Evolutionary conservation across 2,888 invertebrate genomes (phyloP).

Genomic region (Tachina grossa): DNA sequence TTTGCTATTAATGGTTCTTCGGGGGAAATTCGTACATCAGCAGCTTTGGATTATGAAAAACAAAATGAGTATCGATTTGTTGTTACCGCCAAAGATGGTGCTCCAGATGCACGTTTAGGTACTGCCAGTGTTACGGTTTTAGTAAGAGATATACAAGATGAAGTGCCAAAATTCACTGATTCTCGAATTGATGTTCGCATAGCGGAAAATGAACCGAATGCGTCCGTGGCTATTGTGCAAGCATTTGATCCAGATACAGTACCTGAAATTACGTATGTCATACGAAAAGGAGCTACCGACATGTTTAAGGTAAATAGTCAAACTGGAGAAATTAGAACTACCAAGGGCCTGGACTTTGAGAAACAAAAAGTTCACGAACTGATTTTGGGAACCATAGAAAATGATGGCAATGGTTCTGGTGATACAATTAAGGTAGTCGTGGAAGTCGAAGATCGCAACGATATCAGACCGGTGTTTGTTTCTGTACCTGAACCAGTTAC

Average conservation of each 20-base stretch:
- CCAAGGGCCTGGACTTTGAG: conserved; percentile 91
- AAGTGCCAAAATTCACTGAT: conserved; percentile 90
- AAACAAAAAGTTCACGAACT: conserved; percentile 88
- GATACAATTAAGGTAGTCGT: conserved; percentile 86
- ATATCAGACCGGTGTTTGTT: conserved; percentile 93
- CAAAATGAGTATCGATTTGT: conserved; percentile 90
- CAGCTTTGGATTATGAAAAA: conserved; percentile 91
- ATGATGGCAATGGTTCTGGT: conserved; percentile 87
- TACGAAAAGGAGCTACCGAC: conserved; percentile 91
- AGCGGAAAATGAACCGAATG: conserved; percentile 93
- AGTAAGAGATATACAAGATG: conserved; percentile 90
- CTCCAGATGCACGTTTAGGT: conserved; percentile 91
- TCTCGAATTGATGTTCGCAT: conserved; percentile 89
- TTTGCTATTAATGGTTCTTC: conserved; percentile 91
- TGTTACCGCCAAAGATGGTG: conserved; percentile 94
- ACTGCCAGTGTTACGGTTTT: conserved; percentile 93
- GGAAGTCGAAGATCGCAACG: conserved; percentile 90
- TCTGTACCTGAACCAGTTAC: conserved; percentile 92
- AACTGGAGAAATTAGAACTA: conserved; percentile 90
- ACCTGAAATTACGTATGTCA: conserved; percentile 92
- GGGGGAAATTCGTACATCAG: conserved; percentile 90
- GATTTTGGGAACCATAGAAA: conserved; percentile 92
- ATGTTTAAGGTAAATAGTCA: conserved; percentile 92
- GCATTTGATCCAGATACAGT: conserved; percentile 92
- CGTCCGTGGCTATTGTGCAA: conserved; percentile 91